A percentile compares a stretch with the other conserved stretches of the same genome.
These are phyloP conservation scores for Balaenoptera acutorostrata DNA, from an alignment of 2,113 vertebrate species.

Conservation along the genomic window DNA sequence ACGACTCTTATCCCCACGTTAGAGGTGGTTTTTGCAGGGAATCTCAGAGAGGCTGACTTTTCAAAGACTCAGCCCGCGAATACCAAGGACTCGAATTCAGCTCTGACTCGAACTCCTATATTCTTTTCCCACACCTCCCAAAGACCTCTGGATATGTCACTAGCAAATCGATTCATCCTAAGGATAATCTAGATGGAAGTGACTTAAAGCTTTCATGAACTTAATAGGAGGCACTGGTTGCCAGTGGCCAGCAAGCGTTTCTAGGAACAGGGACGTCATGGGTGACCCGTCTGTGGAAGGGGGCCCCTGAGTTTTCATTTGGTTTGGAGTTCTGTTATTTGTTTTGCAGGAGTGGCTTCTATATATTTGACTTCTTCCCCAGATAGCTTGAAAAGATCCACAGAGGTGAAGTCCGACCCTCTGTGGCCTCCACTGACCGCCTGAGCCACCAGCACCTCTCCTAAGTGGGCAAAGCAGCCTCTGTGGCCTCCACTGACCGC, in stretches of 20 bases:
- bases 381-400: background rate
- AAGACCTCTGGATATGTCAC: background rate
- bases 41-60: background rate
- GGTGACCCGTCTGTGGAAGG: rapidly evolving
- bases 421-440: rapidly evolving
- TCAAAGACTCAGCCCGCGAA: background rate
- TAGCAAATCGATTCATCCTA: background rate
- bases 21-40: background rate
- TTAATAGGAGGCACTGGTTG: rapidly evolving
- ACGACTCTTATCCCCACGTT: rapidly evolving
- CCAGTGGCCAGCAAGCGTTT: rapidly evolving
- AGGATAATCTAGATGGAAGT: background rate
- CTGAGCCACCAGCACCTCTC: no score
- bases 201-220: background rate
- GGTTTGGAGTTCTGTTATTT: no score
- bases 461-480: background rate
- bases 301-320: rapidly evolving
- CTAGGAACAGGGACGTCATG: rapidly evolving
- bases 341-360: background rate
- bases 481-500: no score
- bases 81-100: no score
- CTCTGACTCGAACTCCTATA: background rate
- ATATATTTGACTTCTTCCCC: background rate
- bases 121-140: background rate
- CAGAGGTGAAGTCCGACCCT: rapidly evolving